These are phyloP conservation scores for Arizona elegans DNA, from an alignment of 2,113 vertebrate genomes.

Conservation along the genomic window DNA sequence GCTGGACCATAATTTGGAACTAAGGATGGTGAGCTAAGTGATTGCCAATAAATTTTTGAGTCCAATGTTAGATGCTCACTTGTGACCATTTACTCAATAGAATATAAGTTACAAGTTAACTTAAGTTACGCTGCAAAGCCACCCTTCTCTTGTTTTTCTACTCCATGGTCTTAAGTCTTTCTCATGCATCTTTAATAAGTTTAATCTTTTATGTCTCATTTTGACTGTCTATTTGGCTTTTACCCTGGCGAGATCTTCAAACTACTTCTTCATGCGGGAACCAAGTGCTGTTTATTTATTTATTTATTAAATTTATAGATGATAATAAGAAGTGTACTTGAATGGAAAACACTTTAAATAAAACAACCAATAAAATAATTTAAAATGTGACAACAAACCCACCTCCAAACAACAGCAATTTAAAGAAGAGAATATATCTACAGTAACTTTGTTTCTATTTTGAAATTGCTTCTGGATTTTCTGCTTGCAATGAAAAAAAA, in stretches of 20 bases:
- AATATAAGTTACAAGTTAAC: neutral
- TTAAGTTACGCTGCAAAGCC: neutral
- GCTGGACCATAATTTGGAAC: neutral
- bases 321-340: neutral
- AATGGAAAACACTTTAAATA: neutral
- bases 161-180: neutral
- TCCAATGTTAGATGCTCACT: neutral
- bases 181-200: neutral
- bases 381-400: neutral
- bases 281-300: neutral
- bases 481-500: no score
- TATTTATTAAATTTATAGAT: neutral
- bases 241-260: neutral
- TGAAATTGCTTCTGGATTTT: no score
- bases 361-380: neutral
- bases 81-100: neutral
- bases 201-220: neutral
- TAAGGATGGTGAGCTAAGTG: neutral
- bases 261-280: neutral
- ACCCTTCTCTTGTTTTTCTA: neutral
- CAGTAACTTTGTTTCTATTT: no score
- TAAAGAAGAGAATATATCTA: no score
- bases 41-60: neutral
- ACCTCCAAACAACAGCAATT: neutral
- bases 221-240: neutral